Conservation (phyloP, 2,797 vertebrate species). For the Threskiornis aethiopicus region DNA sequence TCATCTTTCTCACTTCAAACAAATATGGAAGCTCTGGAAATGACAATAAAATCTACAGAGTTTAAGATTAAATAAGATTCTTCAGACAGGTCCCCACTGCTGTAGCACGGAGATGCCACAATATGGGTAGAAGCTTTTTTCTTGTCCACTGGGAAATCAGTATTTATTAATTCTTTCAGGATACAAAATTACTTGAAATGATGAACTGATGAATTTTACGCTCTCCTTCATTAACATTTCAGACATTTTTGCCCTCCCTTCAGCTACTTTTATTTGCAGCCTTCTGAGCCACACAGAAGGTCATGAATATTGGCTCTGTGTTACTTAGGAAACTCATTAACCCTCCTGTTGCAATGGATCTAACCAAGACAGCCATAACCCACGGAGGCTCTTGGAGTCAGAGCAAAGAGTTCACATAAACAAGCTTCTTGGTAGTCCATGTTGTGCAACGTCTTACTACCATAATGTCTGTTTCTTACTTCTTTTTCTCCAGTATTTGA, state of each 20-base stretch:
- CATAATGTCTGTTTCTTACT: not conserved
- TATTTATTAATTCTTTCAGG: not conserved
- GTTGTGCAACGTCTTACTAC: not conserved
- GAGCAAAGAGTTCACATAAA: not conserved
- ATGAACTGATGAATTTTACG: not conserved
- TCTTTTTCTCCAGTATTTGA: not conserved
- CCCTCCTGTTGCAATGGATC: not conserved
- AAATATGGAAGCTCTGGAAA: not conserved
- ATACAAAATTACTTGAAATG: not conserved
- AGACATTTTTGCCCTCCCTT: not conserved
- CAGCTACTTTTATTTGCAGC: not conserved
- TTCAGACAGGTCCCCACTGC: not conserved
- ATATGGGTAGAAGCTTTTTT: not conserved
- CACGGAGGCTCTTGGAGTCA: not conserved
- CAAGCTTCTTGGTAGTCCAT: not conserved
- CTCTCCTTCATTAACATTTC: not conserved
- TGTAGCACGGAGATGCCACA: not conserved
- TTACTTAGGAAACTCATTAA: not conserved
- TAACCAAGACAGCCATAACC: not conserved
- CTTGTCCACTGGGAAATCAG: not conserved
- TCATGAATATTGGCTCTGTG: not conserved
- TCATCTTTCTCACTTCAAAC: not conserved
- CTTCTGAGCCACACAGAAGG: not conserved
- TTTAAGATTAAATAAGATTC: not conserved
- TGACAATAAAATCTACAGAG: not conserved